These are phyloP conservation scores for Speoplatyrhinus poulsoni DNA, from an alignment of 2,113 vertebrate species.

Conservation along the genomic window DNA sequence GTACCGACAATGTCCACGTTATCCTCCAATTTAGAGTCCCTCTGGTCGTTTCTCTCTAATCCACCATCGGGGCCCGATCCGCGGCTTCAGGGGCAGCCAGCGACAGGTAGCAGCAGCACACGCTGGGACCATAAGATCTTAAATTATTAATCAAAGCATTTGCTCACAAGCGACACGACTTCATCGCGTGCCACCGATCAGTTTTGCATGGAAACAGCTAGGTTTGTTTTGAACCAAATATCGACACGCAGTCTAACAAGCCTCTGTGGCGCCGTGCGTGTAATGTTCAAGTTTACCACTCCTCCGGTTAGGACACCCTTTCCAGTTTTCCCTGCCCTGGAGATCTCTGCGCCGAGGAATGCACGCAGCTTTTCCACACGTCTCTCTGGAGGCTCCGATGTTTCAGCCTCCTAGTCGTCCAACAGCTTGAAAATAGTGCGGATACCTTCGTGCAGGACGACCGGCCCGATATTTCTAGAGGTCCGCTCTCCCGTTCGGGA, in stretches of 20 bases:
- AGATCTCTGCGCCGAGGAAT: conserved; percentile 63
- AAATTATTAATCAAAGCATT: conserved; percentile 69
- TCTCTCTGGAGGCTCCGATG: conserved; percentile 14
- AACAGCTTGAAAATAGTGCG: conserved; percentile 2
- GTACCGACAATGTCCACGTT: background rate
- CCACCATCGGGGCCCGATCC: conserved; percentile 72
- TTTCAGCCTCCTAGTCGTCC: conserved; percentile 8
- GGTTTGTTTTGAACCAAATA: background rate
- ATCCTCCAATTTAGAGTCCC: background rate
- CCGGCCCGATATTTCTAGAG: background rate
- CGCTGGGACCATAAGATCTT: conserved; percentile 41
- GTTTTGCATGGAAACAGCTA: conserved; percentile 31
- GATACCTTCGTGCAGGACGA: conserved; percentile 1
- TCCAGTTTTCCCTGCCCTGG: conserved; percentile 38
- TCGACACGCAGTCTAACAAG: background rate
- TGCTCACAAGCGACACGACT: conserved; percentile 22
- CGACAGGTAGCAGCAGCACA: conserved; percentile 35
- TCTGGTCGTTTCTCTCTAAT: conserved; percentile 57
- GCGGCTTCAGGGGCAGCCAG: conserved; percentile 49
- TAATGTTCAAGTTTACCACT: conserved; percentile 10
- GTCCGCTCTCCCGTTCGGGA: background rate
- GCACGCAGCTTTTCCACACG: conserved; percentile 33
- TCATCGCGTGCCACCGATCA: conserved; percentile 61
- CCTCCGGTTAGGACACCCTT: conserved; percentile 30
- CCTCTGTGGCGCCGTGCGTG: background rate